Percentiles rank a stretch among this genome's conserved stretches.
Conservation (phyloP, 2,888 invertebrate genomes). For the Erebia palarica region DNA sequence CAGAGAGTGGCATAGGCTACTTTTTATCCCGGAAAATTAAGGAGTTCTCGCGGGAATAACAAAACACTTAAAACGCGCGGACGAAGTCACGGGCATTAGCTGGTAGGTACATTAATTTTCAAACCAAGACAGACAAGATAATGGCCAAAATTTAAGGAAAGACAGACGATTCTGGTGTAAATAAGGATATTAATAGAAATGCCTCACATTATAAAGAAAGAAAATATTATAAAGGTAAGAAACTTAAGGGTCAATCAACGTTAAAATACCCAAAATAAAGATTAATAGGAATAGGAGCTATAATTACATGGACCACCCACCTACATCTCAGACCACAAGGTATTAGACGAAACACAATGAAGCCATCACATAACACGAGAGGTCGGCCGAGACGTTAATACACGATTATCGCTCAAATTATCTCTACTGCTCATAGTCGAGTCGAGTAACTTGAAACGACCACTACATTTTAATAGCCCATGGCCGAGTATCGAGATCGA, state of each 20-base stretch:
- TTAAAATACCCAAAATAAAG: conserved; percentile 3
- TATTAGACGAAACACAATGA: conserved; percentile 71
- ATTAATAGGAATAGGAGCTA: conserved; percentile 39
- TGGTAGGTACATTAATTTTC: too few species aligned
- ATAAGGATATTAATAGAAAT: too few species aligned
- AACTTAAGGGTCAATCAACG: not conserved
- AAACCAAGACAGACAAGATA: too few species aligned
- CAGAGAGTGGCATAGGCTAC: too few species aligned
- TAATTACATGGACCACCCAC: conserved; percentile 76
- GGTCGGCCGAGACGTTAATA: conserved; percentile 35
- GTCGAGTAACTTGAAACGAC: conserved; percentile 14
- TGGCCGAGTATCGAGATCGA: not conserved
- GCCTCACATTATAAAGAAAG: too few species aligned
- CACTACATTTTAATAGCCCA: conserved; percentile 5
- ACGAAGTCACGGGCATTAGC: too few species aligned
- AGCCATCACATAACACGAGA: conserved; percentile 61
- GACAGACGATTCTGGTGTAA: too few species aligned
- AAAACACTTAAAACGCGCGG: too few species aligned
- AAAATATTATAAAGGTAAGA: too few species aligned
- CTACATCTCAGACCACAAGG: conserved; percentile 61
- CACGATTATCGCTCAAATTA: conserved; percentile 25
- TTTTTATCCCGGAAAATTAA: too few species aligned
- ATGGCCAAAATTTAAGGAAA: too few species aligned
- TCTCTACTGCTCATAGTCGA: not conserved
- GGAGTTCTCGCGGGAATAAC: too few species aligned